Conservation (phyloP, 2,888 invertebrate genomes). For the Spatulosminthurus flaviceps region DNA sequence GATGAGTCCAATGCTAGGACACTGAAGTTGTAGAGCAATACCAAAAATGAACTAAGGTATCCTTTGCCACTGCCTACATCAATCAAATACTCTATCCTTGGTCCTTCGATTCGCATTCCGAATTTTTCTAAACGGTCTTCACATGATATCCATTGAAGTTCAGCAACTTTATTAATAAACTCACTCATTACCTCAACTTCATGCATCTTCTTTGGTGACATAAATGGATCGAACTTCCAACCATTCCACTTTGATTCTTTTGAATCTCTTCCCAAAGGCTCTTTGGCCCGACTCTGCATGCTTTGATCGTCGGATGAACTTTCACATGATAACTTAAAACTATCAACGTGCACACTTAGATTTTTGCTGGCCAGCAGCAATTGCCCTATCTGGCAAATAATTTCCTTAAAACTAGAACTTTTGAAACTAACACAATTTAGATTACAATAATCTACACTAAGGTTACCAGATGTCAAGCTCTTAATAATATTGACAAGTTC, state of each 20-base stretch:
- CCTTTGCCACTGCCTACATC: slow-evolving; percentile 93
- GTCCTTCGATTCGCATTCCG: not conserved
- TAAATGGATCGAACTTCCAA: slow-evolving; percentile 69
- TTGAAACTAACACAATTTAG: not conserved
- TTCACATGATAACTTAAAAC: not conserved
- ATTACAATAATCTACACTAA: not conserved
- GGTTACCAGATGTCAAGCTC: not conserved
- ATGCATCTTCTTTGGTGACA: slow-evolving; percentile 83
- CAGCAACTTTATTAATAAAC: slow-evolving; percentile 70
- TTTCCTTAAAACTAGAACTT: slow-evolving; percentile 12
- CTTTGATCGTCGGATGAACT: not conserved
- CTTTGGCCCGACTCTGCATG: not conserved
- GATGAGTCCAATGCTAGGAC: slow-evolving; percentile 86
- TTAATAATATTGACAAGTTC: slow-evolving; percentile 19
- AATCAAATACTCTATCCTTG: slow-evolving; percentile 69
- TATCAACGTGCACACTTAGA: slow-evolving; percentile 21
- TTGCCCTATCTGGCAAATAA: slow-evolving; percentile 38
- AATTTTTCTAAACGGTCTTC: not conserved
- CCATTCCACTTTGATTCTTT: not conserved
- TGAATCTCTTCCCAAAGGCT: not conserved
- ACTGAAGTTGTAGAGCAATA: slow-evolving; percentile 75
- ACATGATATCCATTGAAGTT: slow-evolving; percentile 38
- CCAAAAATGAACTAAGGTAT: slow-evolving; percentile 79
- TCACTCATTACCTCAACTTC: slow-evolving; percentile 77
- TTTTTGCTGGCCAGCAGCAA: slow-evolving; percentile 37